These are phyloP conservation scores for Galeruca laticollis DNA, from an alignment of 2,888 invertebrate species.

Conservation along the genomic window DNA sequence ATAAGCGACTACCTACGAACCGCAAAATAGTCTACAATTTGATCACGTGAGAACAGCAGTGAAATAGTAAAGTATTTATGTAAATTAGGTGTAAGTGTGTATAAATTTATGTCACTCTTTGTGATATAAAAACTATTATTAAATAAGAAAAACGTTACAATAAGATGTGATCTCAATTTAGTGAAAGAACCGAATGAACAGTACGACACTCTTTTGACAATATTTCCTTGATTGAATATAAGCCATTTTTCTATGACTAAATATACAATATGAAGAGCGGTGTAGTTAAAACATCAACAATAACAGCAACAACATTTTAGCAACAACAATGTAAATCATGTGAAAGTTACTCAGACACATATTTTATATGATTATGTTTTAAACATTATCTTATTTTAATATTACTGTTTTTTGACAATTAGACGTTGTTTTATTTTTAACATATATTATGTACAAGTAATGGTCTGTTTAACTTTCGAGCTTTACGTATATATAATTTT, in stretches of 20 bases:
- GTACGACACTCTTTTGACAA: not conserved
- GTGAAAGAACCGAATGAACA: too few species aligned
- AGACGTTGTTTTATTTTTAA: conserved; percentile 11
- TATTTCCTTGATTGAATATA: not conserved
- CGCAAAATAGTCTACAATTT: too few species aligned
- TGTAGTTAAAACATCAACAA: conserved; percentile 61
- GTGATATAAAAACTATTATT: too few species aligned
- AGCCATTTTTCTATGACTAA: not conserved
- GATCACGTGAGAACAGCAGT: too few species aligned
- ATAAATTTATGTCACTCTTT: too few species aligned
- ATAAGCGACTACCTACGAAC: too few species aligned
- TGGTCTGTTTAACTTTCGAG: conserved; percentile 50
- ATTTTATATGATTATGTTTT: conserved; percentile 38
- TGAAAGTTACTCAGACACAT: conserved; percentile 55
- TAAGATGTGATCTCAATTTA: too few species aligned
- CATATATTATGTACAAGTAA: conserved; percentile 17
- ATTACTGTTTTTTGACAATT: conserved; percentile 16
- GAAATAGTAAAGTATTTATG: too few species aligned
- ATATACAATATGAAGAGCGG: conserved; percentile 26
- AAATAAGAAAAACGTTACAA: too few species aligned
- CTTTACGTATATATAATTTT: conserved; percentile 53
- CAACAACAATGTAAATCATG: conserved; percentile 63
- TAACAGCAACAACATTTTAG: conserved; percentile 66
- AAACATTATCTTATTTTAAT: conserved; percentile 26
- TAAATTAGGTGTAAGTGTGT: too few species aligned